Base-by-base conservation (phyloP, 2,888 invertebrate genomes). In the Calliphora vomitoria region DNA sequence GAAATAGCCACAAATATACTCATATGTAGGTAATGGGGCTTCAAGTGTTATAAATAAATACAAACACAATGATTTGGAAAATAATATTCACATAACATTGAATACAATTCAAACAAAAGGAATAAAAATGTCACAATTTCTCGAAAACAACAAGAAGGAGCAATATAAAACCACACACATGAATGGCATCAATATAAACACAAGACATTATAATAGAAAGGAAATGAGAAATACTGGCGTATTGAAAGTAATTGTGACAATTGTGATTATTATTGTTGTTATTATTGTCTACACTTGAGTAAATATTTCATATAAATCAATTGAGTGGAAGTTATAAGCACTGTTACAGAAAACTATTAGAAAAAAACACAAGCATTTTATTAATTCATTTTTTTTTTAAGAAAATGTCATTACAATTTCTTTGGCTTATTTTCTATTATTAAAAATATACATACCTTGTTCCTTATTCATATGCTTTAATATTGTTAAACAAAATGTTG, bases 41-140 rank as follows among this genome's bases (percentile, higher is more conserved):
- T 82, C 18, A 55, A 85, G 87, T 71, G 58, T 62, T 79, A 82
- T 68, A 87, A 74, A 82, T 69, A 79, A 74, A 85, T 74, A 74
- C 31, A 85, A 82, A 71, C 85, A 87, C 74, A 87, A 85, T 87
- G 85, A 87, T 79, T 87, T 87, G 79, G 87, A 87, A 87, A 87
- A 85, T 62, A 85, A 82, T 85, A 85, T 85, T 85, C 87, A 69
- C 75, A 82, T 87, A 82, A 85, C 85, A 87, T 87, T 87, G 71
- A 85, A 85, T 85, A 75, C 44, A 47, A 62, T 75, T 41, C 62
- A 81, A 69, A 79, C 20, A 80, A 80, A 81, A 38, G 41, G 8
- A 80, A 80, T 60, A 80, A 74, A 85, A 80, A 79, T 60, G 66
- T 74, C 74, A 85, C 31, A 69, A 69, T 75, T 66, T 31, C 35